These are phyloP conservation scores for Chrysomallon squamiferum DNA, from an alignment of 1,140 invertebrate genomes.

Conservation along the genomic window DNA sequence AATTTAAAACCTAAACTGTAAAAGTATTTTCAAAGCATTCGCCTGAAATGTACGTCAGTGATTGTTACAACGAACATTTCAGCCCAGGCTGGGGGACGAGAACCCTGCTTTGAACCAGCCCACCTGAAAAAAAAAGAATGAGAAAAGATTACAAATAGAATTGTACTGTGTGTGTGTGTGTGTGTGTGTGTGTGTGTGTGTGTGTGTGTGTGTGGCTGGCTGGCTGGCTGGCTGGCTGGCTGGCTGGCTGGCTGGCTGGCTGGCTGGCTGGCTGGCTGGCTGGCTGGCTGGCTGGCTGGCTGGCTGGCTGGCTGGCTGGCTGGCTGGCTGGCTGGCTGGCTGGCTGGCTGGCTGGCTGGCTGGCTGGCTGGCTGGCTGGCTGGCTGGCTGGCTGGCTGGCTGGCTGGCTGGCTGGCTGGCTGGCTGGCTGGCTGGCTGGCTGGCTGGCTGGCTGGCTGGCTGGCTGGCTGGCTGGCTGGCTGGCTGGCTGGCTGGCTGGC, in stretches of 20 bases:
- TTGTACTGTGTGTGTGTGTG: no score
- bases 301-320: background rate
- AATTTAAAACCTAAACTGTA: no score
- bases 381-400: background rate
- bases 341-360: background rate
- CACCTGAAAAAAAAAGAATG: no score
- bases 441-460: background rate
- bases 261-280: background rate
- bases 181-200: no score
- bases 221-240: background rate
- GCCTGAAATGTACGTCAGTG: no score
- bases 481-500: background rate
- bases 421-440: background rate
- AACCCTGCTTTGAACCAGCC: no score
- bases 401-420: background rate
- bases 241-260: background rate
- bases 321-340: background rate
- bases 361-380: background rate
- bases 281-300: background rate
- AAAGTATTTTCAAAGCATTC: no score
- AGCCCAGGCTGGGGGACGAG: no score
- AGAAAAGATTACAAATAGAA: no score
- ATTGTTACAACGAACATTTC: no score
- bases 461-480: background rate
- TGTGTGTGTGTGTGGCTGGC: no score